phyloP scores from a whole-genome alignment of 2,113 vertebrate species.

The Ailuropoda melanoleuca region DNA sequence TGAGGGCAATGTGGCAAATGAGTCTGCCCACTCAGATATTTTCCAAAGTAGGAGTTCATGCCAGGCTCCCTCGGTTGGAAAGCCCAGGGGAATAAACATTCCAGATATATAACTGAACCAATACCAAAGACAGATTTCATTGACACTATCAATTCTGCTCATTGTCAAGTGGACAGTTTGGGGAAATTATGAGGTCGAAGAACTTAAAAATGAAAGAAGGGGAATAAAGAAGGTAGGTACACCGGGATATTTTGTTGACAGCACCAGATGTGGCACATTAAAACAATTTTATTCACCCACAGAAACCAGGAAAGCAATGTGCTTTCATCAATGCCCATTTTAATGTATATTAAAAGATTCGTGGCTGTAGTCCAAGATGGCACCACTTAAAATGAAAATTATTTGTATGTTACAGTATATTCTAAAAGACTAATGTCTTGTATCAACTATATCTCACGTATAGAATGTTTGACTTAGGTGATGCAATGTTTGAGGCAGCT shows the following conservation, averaged over 20 bases:
- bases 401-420: neutral
- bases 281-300: neutral
- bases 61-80: conserved; percentile 61
- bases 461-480: conserved; percentile 39
- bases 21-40: conserved; percentile 78
- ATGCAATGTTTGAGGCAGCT: conserved; percentile 27
- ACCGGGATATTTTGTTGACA: neutral
- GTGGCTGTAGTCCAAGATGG: conserved; percentile 14
- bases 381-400: conserved; percentile 10
- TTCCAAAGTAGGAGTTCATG: conserved; percentile 76
- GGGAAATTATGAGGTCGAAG: neutral
- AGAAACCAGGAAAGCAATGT: neutral
- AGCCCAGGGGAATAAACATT: conserved; percentile 68
- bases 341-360: neutral
- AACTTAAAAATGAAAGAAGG: conserved; percentile 43
- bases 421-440: conserved; percentile 34
- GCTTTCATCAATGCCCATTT: neutral
- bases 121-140: conserved; percentile 49
- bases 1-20: conserved; percentile 75
- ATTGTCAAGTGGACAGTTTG: neutral
- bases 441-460: neutral
- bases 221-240: neutral
- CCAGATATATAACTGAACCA: conserved; percentile 55
- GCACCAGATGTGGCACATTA: neutral
- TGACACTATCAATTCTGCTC: conserved; percentile 21